phyloP scores from a whole-genome alignment of 2,797 vertebrate species.

The Ptychadena robeensis region DNA sequence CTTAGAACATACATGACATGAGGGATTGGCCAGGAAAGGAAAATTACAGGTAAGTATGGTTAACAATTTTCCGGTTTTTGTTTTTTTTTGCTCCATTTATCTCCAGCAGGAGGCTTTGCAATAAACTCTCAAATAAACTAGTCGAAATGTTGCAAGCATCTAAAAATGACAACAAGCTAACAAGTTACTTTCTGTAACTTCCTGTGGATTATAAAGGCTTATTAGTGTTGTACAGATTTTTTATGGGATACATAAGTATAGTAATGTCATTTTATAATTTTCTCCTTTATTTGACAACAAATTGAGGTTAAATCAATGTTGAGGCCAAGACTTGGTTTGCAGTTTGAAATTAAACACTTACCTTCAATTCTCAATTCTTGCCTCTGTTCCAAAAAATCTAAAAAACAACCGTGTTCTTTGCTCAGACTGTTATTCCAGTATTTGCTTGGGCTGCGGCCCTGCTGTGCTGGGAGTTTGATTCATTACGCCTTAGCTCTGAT shows the following conservation, averaged over 20 bases:
- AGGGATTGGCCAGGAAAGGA: too few relatives aligned
- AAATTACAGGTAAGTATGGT: too few relatives aligned
- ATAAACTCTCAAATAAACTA: too few relatives aligned
- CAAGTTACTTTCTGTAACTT: too few relatives aligned
- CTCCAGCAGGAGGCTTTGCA: too few relatives aligned
- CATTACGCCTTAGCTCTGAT: slow-evolving; percentile 23
- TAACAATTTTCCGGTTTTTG: too few relatives aligned
- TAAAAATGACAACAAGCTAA: too few relatives aligned
- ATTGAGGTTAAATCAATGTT: slow-evolving; percentile 41
- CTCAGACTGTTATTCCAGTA: slow-evolving; percentile 20
- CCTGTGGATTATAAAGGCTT: too few relatives aligned
- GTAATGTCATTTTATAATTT: not conserved
- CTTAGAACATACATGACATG: too few relatives aligned
- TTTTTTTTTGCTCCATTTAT: too few relatives aligned
- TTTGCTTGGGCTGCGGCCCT: slow-evolving; percentile 36
- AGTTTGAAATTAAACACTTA: slow-evolving; percentile 41
- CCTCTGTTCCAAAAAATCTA: not conserved
- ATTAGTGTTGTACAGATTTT: too few relatives aligned
- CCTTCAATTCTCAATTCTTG: slow-evolving; percentile 38
- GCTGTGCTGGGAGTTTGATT: slow-evolving; percentile 42
- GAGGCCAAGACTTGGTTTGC: slow-evolving; percentile 10
- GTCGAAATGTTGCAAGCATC: too few relatives aligned
- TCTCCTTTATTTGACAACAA: slow-evolving; percentile 4
- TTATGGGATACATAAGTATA: not conserved
- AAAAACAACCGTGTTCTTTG: slow-evolving; percentile 10